Percentiles rank a stretch among this genome's conserved stretches.
Conservation (phyloP, 2,888 invertebrate species). For the Tinea semifulvella region DNA sequence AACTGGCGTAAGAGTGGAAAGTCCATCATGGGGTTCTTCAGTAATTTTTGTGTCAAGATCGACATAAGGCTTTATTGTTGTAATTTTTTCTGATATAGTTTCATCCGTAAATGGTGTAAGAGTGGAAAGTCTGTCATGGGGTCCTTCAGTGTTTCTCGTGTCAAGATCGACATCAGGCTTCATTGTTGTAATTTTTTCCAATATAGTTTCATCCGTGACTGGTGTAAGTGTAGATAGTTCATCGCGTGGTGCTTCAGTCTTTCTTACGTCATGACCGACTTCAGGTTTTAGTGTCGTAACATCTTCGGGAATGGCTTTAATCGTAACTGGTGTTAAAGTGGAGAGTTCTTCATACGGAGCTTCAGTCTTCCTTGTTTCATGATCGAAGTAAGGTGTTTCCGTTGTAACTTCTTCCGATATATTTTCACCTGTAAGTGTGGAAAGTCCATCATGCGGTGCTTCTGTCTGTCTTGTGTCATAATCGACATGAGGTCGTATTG, state of each 20-base stretch:
- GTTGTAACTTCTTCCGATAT: background rate
- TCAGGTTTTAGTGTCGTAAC: background rate
- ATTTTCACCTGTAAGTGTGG: too few relatives aligned
- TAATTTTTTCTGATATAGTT: background rate
- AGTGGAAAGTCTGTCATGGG: background rate
- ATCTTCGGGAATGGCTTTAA: background rate
- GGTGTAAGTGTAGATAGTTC: constrained; percentile 4
- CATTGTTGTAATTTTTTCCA: background rate
- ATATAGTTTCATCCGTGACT: background rate
- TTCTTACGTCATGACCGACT: background rate
- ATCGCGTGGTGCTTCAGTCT: background rate
- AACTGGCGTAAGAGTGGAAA: too few relatives aligned
- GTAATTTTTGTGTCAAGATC: background rate
- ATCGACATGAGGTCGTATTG: background rate
- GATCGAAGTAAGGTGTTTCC: background rate
- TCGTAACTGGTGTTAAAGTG: background rate
- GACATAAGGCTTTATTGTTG: background rate
- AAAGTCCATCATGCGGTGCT: background rate
- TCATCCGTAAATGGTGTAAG: too few relatives aligned
- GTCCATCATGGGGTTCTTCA: background rate
- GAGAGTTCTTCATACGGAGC: background rate
- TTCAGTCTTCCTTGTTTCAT: background rate
- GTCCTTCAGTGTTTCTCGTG: background rate
- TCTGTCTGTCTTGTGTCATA: too few relatives aligned
- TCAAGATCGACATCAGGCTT: background rate